Percentiles rank a stretch among this genome's conserved stretches.
Conservation (phyloP, 2,113 vertebrate species). For the Lepisosteus oculatus region DNA sequence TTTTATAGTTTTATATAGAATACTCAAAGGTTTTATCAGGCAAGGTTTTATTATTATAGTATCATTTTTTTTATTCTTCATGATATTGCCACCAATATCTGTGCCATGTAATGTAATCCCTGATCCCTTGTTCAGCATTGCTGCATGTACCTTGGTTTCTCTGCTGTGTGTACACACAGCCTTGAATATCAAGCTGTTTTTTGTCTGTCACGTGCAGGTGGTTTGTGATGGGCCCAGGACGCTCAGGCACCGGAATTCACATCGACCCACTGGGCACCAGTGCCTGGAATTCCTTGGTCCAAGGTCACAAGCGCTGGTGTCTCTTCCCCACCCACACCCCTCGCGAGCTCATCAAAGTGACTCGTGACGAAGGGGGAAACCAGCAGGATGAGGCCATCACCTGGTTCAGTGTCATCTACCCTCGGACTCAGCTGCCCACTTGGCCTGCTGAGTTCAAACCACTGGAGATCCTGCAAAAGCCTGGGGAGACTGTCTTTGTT, state of each 20-base stretch:
- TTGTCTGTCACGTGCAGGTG: conserved; percentile 63
- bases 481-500: conserved; percentile 95
- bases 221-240: conserved; percentile 97
- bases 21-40: too few species aligned
- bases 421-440: conserved; percentile 82
- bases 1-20: too few species aligned
- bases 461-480: conserved; percentile 88
- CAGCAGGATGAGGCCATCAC: conserved; percentile 98
- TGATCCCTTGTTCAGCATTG: too few species aligned
- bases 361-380: conserved; percentile 90
- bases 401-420: conserved; percentile 92
- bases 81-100: too few species aligned
- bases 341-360: conserved; percentile 95
- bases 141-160: too few species aligned
- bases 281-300: conserved; percentile 94
- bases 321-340: conserved; percentile 95
- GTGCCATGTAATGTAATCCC: too few species aligned
- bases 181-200: neutral
- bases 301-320: conserved; percentile 97
- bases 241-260: conserved; percentile 96
- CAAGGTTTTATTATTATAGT: too few species aligned
- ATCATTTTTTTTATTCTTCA: too few species aligned
- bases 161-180: too few species aligned
- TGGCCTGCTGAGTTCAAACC: conserved; percentile 92
- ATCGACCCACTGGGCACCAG: conserved; percentile 96